These are phyloP conservation scores for Drosophila carrolli DNA, from an alignment of 1,140 invertebrate genomes.

Conservation along the genomic window DNA sequence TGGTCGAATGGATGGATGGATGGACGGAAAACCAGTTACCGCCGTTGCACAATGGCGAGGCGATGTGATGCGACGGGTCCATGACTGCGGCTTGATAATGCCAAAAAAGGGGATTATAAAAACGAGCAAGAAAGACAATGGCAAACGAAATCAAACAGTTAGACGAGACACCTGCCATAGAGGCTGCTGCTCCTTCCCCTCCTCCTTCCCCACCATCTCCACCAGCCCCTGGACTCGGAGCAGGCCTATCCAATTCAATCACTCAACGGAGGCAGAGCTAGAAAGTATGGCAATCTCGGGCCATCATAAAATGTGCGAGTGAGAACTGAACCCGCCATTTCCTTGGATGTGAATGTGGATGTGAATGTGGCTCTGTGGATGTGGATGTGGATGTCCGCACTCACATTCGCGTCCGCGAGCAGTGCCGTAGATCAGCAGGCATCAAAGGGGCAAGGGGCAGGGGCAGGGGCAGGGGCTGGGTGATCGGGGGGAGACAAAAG, in stretches of 20 bases:
- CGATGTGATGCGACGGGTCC: slow-evolving; percentile 44
- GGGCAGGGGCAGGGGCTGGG: not conserved
- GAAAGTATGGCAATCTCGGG: slow-evolving; percentile 71
- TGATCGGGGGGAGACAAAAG: slow-evolving; percentile 31
- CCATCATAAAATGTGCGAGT: slow-evolving; percentile 77
- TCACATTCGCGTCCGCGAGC: slow-evolving; percentile 32
- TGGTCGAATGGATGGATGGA: slow-evolving; percentile 16
- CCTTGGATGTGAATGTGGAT: slow-evolving; percentile 2
- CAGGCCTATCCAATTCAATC: slow-evolving; percentile 63
- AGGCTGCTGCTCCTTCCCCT: slow-evolving; percentile 4
- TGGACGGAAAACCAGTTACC: slow-evolving; percentile 69
- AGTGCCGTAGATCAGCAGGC: slow-evolving; percentile 68
- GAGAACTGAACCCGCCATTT: slow-evolving; percentile 57
- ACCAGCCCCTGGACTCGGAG: too few species aligned
- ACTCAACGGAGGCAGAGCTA: slow-evolving; percentile 52
- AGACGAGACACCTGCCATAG: slow-evolving; percentile 69
- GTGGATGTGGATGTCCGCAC: slow-evolving; percentile 16
- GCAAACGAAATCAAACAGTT: slow-evolving; percentile 64
- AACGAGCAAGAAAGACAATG: slow-evolving; percentile 54
- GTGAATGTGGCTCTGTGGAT: not conserved
- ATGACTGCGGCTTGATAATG: slow-evolving; percentile 47
- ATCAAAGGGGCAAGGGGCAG: slow-evolving; percentile 14
- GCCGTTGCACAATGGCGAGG: slow-evolving; percentile 55
- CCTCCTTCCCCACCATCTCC: too few species aligned
- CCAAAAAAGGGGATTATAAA: slow-evolving; percentile 32